Evolutionary conservation across 1,140 invertebrate species (phyloP), one percentile per base, ranked within the genome.

Genomic region (Berghia stephanieae): DNA sequence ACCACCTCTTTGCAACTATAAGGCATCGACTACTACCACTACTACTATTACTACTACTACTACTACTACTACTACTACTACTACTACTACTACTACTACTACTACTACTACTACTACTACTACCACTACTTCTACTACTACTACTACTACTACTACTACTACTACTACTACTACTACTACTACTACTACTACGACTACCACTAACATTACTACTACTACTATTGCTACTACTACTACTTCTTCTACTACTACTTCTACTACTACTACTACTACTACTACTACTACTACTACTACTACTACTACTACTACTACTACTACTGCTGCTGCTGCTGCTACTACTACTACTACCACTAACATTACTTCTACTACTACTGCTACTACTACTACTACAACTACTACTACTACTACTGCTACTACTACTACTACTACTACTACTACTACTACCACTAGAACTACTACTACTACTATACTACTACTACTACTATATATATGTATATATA

Each of bases 1-100:
- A 79, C 79, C 77, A 2, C 44, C 79, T 4, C 81, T 81, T 49
- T 80, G 82, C 27, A 79, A 82, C 66, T n/a, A n/a, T n/a, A n/a
- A n/a, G n/a, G 46, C 31, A 1, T 13, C 46, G 13, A 24, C 46
- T 52, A 24, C 46, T 52, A 24, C 46, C n/a, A 52, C 46, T 52
- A 52, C 46, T 52, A 52, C 46, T 52, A 52, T 24, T 52, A 52
- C 46, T 52, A 52, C 46, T 52, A 52, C 46, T 52, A 52, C 46
- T 52, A 52, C 46, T 52, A 52, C 46, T 52, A 52, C 46, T 52
- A 52, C 46, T 52, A 52, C 46, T 52, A 52, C 46, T 52, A 52
- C 46, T 52, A 52, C 46, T 52, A 52, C 46, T 52, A 24, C 46
- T 52, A 52, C 46, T 52, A 52, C 46, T 52, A 52, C 46, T 52